Conservation (phyloP, 2,797 vertebrate genomes). For the Todus mexicanus region DNA sequence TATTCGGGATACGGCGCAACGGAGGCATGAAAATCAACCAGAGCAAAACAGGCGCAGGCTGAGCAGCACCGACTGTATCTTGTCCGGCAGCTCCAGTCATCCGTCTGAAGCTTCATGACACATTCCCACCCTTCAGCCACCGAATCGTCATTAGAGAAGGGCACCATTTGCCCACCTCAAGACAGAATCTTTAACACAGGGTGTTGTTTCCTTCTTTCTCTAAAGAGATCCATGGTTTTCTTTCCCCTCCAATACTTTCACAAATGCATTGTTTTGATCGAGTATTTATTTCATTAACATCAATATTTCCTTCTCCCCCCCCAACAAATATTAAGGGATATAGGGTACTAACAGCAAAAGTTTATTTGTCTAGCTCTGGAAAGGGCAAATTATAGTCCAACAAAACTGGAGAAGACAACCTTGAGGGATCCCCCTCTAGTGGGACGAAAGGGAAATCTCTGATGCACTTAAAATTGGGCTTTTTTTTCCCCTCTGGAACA, state of each 20-base stretch:
- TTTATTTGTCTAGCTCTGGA: background rate
- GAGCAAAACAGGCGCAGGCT: background rate
- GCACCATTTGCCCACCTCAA: background rate
- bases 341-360: background rate
- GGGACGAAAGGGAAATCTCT: background rate
- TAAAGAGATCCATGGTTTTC: background rate
- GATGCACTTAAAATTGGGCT: background rate
- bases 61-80: background rate
- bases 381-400: background rate
- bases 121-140: background rate
- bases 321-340: background rate
- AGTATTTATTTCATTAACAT: background rate
- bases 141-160: background rate
- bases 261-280: background rate
- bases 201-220: accelerated
- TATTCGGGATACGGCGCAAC: accelerated
- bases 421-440: slow-evolving; percentile 35
- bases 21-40: background rate
- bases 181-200: background rate
- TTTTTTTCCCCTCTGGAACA: background rate
- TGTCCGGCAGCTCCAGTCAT: background rate
- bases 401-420: background rate
- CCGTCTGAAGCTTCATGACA: background rate
- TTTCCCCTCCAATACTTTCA: background rate
- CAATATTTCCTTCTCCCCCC: background rate